Base-by-base conservation (phyloP, 2,888 invertebrate species). In the Noctua janthe region DNA sequence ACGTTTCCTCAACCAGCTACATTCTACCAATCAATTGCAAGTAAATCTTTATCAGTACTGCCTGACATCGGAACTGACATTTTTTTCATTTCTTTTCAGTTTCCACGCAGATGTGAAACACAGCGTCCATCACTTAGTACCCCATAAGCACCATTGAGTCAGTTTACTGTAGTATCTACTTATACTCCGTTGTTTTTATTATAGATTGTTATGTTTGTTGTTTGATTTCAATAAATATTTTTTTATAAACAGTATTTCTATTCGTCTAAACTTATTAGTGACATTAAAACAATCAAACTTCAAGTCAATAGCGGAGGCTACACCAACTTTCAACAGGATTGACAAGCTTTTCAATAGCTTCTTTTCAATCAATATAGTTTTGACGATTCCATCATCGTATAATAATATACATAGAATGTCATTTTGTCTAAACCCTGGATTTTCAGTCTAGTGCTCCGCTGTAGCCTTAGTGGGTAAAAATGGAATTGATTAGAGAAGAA, bases 31-130 rank as follows among this genome's bases (percentile, higher is more conserved):
- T 13, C 59, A n/a, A 13, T 59, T 59, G 13, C 59, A 59, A 59
- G 8, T 74, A 17, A n/a, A 74, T 75, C 20, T 43, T 29, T 39
- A 2, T 11, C 20, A 71, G 7, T 47, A 71, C 29, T 15, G 7
- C 20, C 49, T 76, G 15, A 64, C 8, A 23, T 15, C 20, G n/a
- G 3, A 20, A 29, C 10, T 66, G 1, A 66, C 1, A 54, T 5
- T 39, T 7, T 69, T n/a, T 51, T 67, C 51, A n/a, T 72, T 67
- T n/a, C 15, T 72, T 86, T 83, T n/a, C 88, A 91, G 91, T 62
- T 91, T 91, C 85, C 88, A 91, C 67, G 91, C 91, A 8, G 86
- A 88, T 17, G 91, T 92, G 15, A 91, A 88, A 69, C 89, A 87
- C 71, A 88, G 91, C 35, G 89, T 89, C 43, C 91, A 91, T 47